Evolutionary conservation across 2,797 vertebrate genomes (phyloP), one percentile per base, ranked within the genome.

Genomic region (Spondyliosoma cantharus): DNA sequence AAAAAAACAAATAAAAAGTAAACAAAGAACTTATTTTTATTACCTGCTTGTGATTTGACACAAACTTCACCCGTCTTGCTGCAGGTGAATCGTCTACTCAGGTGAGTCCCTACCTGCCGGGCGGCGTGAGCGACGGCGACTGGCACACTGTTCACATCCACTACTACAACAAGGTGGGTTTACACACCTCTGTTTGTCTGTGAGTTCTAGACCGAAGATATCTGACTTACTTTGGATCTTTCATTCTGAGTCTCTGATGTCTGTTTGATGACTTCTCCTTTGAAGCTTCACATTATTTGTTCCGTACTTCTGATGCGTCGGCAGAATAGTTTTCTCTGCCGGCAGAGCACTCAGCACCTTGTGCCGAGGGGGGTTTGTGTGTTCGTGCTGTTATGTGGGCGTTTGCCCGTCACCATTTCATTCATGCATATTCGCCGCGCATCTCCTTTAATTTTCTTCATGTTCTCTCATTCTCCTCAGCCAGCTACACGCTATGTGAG

Each of bases 91-190:
- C 96, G 2, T 98, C 96, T 92, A 99, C 98, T 0, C 95, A 97
- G 92, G 98, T 99, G 90, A 97, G 95, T 85, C 98, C 98, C 7
- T 97, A 95, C 85, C 85, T 98, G 64, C 96, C 96, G 0, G 96
- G 97, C 1, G 98, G 98, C 0, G 96, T 99, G 89, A 98, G 96
- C n/a, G 98, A 99, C 5, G 98, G 98, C n/a, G 96, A 96, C 81
- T 99, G 98, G 98, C 98, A 99, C 64, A 97, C 96, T 0, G 95
- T 98, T 71, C 97, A 98, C 89, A 96, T 99, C 83, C 96, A 83
- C 86, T 99, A 99, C 93, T 99, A 97, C 93, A 99, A 99, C 94
- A 99, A 99, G 97, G 98, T 99, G 74, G 53, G 80, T 86, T 71
- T 32, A 32, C 1, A 53, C 25, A 17, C 57, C 5, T 57, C 17